Percentiles rank a stretch among this genome's conserved stretches.
Evolutionary conservation across 1,140 invertebrate species (phyloP).

Genomic region (Acromyrmex charruanus): DNA sequence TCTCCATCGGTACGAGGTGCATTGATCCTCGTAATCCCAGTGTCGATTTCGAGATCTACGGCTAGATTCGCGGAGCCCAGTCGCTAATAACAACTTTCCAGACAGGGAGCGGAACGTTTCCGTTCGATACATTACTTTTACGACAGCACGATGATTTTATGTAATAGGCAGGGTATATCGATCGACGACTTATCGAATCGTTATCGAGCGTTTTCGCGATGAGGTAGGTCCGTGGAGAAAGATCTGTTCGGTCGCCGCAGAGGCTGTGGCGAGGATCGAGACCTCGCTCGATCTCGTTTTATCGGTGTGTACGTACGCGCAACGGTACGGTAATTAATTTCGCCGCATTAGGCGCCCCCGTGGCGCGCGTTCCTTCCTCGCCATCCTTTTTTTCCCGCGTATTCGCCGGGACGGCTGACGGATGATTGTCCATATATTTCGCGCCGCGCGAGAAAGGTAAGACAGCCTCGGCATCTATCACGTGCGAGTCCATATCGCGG

Average conservation of each 20-base stretch:
- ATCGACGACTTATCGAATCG: conserved; percentile 17
- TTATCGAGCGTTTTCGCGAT: conserved; percentile 24
- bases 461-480: conserved; percentile 76
- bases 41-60: conserved; percentile 16
- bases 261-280: background rate
- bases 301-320: conserved; percentile 36
- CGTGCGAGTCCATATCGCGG: conserved; percentile 71
- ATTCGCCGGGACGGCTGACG: conserved; percentile 72
- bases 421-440: conserved; percentile 76
- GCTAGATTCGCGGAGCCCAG: background rate
- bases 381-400: conserved; percentile 44
- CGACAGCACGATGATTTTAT: conserved; percentile 43
- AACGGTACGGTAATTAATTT: conserved; percentile 69
- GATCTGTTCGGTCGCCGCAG: background rate
- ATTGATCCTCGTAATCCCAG: conserved; percentile 7
- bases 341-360: conserved; percentile 53
- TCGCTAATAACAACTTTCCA: conserved; percentile 36
- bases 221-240: conserved; percentile 38
- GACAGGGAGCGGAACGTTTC: background rate
- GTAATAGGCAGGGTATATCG: background rate
- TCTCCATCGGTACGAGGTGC: background rate
- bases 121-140: background rate
- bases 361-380: conserved; percentile 25
- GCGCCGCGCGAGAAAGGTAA: conserved; percentile 75
- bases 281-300: conserved; percentile 60